Base-by-base conservation (phyloP, 2,113 vertebrate genomes). In the Geococcyx californianus region DNA sequence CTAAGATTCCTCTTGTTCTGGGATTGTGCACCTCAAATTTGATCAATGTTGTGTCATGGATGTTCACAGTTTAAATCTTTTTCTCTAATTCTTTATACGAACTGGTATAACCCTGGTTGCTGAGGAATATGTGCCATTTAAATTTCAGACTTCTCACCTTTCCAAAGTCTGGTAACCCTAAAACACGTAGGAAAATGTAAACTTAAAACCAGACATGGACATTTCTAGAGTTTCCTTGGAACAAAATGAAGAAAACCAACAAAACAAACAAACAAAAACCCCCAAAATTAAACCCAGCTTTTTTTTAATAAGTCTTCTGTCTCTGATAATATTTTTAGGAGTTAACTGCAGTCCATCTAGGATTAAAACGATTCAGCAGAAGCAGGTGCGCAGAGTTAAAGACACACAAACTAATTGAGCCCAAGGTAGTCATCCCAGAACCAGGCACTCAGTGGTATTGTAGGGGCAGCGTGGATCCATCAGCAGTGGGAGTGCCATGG, bases 31-130 rank as follows among this genome's bases (percentile, higher is more conserved):
- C 9, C 26, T 84, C 51, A 81, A 14, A 36, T 21, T 3, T 60
- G 7, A 14, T 44, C 7, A 4, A 77, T 87, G 63, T 51, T 67
- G 12, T 82, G 19, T 45, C 19, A 54, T 55, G 44, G 33, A 29
- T 15, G 2, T 33, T 73, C 47, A 6, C 29, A 70, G 19, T 49
- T 89, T 26, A 54, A 6, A 1, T 26, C 34, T 84, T 81, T 89
- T 70, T 23, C 11, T 52, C 14, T n/a, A 9, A 33, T 44, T 91
- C 56, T 59, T 84, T 45, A 21, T 72, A n/a, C 0, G 0, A 52
- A 6, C 18, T 76, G 26, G 5, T 66, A 31, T 67, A 91, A 17
- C 7, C 13, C 7, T 0, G 0, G 24, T 21, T 78, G 11, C 33
- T 73, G 36, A 94, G 11, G 28, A 51, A 26, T 4, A 40, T 33